Base-by-base conservation (phyloP, 1,140 invertebrate genomes). In the Yoshiicerus persimilis region DNA sequence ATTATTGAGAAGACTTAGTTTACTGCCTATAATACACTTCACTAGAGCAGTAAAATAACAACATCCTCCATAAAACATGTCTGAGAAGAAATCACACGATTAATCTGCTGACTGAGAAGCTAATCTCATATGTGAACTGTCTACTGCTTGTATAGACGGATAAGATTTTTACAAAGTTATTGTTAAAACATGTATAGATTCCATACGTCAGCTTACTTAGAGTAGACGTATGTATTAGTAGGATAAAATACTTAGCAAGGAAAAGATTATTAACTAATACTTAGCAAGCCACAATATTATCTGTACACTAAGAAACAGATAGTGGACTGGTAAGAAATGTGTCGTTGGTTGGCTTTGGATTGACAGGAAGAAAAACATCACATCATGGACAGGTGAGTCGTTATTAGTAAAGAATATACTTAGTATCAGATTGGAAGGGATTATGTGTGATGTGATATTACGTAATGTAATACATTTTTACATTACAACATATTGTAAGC, bases 61-160 rank as follows among this genome's bases (percentile, higher is more conserved):
- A 80, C 75, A 80, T 80, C 75, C 75, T 32, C 75, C 34, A 80
- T 80, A 80, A 80, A 80, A 80, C 75, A 80, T 80, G 75, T 80
- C 75, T 80, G 75, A 80, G 75, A 80, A 80, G 32, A 80, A 80
- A 80, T 80, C 75, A 32, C 20, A 30, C 32, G 75, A 80, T 80
- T 80, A 80, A 80, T 80, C 75, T 80, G 75, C 75, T 80, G 34
- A 36, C 64, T 30, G 75, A 80, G 75, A 36, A 80, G 34, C 75
- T 80, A 70, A 70, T 70, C 66, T 70, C 66, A 70, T 70, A 70
- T 70, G 66, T 70, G 66, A 70, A 70, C 66, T 70, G 66, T 70
- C 66, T 70, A 70, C 66, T 70, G 20, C 3, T n/a, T 56, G 47
- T n/a, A 20, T 4, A n/a, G 20, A 56, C 20, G 47, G 8, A 56